Percentiles rank a stretch among this genome's conserved stretches.
phyloP scores from a whole-genome alignment of 2,888 invertebrate species.

The Sympetrum striolatum region DNA sequence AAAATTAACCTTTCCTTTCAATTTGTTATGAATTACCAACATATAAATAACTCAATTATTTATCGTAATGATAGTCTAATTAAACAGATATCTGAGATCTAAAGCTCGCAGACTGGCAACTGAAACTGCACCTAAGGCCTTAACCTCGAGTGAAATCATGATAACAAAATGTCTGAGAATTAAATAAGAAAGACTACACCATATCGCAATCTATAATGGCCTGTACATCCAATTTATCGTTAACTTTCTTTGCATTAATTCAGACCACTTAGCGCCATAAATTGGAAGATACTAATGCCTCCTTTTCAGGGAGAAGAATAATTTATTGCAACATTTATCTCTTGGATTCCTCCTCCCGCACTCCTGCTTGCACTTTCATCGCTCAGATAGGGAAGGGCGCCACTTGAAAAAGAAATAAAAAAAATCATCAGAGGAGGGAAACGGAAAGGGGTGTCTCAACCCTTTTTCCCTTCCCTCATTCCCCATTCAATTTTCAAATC shows the following conservation, averaged over 20 bases:
- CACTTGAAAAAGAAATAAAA: neutral
- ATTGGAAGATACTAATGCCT: neutral
- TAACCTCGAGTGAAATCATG: too few relatives aligned
- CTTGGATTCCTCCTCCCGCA: neutral
- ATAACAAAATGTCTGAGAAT: too few relatives aligned
- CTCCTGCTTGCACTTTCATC: neutral
- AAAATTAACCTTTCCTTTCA: too few relatives aligned
- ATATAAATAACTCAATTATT: too few relatives aligned
- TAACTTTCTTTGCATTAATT: neutral
- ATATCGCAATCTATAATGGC: too few relatives aligned
- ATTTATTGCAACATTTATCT: neutral
- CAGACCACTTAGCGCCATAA: neutral
- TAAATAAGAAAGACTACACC: too few relatives aligned
- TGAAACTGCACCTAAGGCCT: too few relatives aligned
- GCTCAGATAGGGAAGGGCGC: neutral
- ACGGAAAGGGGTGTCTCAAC: neutral
- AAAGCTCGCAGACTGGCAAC: too few relatives aligned
- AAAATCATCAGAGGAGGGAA: neutral
- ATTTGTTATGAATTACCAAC: too few relatives aligned
- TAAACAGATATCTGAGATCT: too few relatives aligned
- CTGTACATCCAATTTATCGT: too few relatives aligned
- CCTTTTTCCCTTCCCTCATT: neutral
- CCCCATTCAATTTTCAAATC: neutral
- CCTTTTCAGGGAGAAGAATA: neutral
- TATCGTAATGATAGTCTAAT: too few relatives aligned